Evolutionary conservation across 1,140 invertebrate genomes (phyloP).

Genomic region (Ceratoteleas bidentatus): DNA sequence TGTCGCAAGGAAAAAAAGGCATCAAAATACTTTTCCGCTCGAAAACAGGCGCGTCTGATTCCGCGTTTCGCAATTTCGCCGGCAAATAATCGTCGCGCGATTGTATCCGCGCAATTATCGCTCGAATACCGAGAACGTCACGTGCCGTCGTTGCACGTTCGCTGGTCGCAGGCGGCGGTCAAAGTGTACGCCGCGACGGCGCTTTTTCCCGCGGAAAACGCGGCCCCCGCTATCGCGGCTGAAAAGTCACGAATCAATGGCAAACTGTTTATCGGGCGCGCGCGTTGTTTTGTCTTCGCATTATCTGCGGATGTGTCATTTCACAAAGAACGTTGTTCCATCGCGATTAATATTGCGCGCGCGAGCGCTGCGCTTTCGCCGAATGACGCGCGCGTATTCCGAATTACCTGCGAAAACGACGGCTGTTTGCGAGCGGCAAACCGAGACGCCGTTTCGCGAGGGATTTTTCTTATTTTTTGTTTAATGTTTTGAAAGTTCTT

Average conservation of each 20-base stretch:
- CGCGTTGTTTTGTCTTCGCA: conserved; percentile 63
- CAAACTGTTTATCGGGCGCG: conserved; percentile 58
- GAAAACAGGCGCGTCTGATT: conserved; percentile 2
- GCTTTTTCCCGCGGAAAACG: conserved; percentile 61
- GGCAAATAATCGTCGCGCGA: conserved; percentile 2
- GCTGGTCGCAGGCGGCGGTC: conserved; percentile 31
- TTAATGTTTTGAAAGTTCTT: no score
- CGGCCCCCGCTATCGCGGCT: conserved; percentile 48
- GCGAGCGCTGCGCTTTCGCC: conserved; percentile 15
- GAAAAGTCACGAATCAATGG: conserved; percentile 67
- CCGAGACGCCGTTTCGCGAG: no score
- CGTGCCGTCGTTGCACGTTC: conserved; percentile 33
- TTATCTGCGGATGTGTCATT: conserved; percentile 66
- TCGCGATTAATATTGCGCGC: conserved; percentile 40
- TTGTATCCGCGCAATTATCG: conserved; percentile 34
- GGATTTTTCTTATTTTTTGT: no score
- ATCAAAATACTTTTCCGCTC: no score
- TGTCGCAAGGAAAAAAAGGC: no score
- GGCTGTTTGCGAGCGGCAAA: no score
- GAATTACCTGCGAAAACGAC: conserved; percentile 26
- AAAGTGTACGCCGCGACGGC: conserved; percentile 41
- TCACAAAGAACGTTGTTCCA: conserved; percentile 59
- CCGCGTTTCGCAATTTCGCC: conserved; percentile 27
- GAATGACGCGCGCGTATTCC: conserved; percentile 10
- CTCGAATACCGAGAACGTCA: conserved; percentile 38